phyloP scores from a whole-genome alignment of 2,888 invertebrate genomes.

The Bombylius discolor region DNA sequence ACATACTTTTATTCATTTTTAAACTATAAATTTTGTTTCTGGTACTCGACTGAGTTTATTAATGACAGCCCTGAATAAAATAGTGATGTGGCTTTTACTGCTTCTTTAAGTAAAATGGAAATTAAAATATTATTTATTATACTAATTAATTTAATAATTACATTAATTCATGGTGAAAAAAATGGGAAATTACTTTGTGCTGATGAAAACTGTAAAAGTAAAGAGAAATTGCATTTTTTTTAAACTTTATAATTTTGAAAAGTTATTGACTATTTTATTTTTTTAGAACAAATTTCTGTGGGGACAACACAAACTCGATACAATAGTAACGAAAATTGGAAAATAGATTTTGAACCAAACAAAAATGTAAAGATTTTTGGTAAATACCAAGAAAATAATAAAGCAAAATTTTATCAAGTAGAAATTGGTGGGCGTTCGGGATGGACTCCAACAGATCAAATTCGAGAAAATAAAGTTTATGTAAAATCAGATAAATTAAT shows the following conservation, averaged over 20 bases:
- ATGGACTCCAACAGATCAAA: slow-evolving; percentile 45
- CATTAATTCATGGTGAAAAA: too few species aligned
- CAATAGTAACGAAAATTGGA: slow-evolving; percentile 39
- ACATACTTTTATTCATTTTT: too few species aligned
- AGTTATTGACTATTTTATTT: neutral
- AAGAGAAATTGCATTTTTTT: slow-evolving; percentile 18
- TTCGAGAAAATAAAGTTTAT: slow-evolving; percentile 47
- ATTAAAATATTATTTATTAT: too few species aligned
- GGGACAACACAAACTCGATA: slow-evolving; percentile 47
- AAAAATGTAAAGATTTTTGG: slow-evolving; percentile 49
- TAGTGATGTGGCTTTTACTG: too few species aligned
- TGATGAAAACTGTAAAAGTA: slow-evolving; percentile 58
- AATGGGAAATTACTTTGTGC: slow-evolving; percentile 47
- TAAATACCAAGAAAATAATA: slow-evolving; percentile 52
- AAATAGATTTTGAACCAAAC: slow-evolving; percentile 49
- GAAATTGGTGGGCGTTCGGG: slow-evolving; percentile 55
- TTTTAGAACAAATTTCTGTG: slow-evolving; percentile 37
- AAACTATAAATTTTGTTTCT: too few species aligned
- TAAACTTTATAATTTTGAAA: neutral
- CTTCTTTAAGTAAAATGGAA: too few species aligned
- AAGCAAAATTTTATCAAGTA: slow-evolving; percentile 49
- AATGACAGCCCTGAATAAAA: too few species aligned
- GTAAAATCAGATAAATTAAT: slow-evolving; percentile 28
- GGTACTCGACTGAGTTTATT: too few species aligned
- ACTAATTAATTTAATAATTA: too few species aligned